Conservation (phyloP, 2,888 invertebrate species). For the Psylliodes chrysocephalus region DNA sequence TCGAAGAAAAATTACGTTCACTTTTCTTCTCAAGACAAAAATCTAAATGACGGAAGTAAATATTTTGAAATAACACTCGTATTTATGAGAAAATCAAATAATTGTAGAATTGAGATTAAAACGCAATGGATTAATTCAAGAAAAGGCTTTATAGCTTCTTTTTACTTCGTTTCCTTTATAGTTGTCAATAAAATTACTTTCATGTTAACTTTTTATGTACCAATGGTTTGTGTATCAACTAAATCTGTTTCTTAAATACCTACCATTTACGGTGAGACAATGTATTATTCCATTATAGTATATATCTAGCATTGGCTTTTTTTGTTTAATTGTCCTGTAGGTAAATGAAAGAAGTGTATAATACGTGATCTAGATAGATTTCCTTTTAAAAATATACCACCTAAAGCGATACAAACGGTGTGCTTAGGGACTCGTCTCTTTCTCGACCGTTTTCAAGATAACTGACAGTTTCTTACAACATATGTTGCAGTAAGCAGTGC, state of each 20-base stretch:
- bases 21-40: too few relatives aligned
- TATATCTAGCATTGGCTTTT: too few relatives aligned
- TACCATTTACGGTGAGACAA: background rate
- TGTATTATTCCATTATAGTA: background rate
- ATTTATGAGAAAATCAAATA: too few relatives aligned
- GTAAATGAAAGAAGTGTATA: slow-evolving; percentile 22
- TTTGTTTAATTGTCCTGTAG: slow-evolving; percentile 6
- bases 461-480: too few relatives aligned
- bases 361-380: slow-evolving; percentile 36
- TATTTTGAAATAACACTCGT: too few relatives aligned
- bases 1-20: too few relatives aligned
- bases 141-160: too few relatives aligned
- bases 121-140: too few relatives aligned
- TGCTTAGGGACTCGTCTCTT: background rate
- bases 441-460: background rate
- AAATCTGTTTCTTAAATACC: background rate
- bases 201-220: too few relatives aligned
- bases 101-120: background rate
- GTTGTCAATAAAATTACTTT: too few relatives aligned
- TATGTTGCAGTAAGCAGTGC: background rate
- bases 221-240: background rate
- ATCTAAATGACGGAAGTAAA: too few relatives aligned
- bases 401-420: slow-evolving; percentile 17
- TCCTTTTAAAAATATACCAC: slow-evolving; percentile 33
- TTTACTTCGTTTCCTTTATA: too few relatives aligned